phyloP scores from a whole-genome alignment of 1,140 invertebrate species.

The Macrotrachela quadricornifera region DNA sequence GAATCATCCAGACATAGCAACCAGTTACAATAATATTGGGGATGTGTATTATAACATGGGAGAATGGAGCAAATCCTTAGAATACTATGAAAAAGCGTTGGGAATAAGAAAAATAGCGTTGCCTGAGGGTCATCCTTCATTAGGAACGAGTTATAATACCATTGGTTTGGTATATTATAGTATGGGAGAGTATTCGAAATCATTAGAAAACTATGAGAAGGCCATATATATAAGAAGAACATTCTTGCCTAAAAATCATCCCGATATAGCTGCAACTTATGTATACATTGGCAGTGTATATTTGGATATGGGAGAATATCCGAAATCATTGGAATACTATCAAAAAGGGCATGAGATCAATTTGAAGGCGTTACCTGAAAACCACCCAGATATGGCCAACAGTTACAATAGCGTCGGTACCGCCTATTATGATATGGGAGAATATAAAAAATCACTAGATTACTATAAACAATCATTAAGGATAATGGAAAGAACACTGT shows the following conservation, averaged over 20 bases:
- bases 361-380: not conserved
- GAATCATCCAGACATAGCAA: too few relatives aligned
- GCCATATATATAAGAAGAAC: not conserved
- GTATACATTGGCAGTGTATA: not conserved
- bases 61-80: too few relatives aligned
- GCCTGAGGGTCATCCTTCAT: not conserved
- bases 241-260: not conserved
- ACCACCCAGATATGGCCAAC: not conserved
- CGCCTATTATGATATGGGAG: not conserved
- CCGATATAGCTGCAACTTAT: not conserved
- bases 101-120: not conserved
- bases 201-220: not conserved
- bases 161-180: constrained; percentile 2
- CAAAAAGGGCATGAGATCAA: not conserved
- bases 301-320: not conserved
- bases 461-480: too few relatives aligned
- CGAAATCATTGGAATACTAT: not conserved
- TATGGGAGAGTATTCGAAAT: not conserved
- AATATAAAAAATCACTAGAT: too few relatives aligned
- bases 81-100: not conserved
- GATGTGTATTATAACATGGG: too few relatives aligned
- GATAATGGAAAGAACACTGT: too few relatives aligned
- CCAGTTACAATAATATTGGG: too few relatives aligned
- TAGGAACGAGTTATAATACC: not conserved
- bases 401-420: not conserved